phyloP scores from a whole-genome alignment of 2,888 invertebrate species.

The Drosophila falleni region DNA sequence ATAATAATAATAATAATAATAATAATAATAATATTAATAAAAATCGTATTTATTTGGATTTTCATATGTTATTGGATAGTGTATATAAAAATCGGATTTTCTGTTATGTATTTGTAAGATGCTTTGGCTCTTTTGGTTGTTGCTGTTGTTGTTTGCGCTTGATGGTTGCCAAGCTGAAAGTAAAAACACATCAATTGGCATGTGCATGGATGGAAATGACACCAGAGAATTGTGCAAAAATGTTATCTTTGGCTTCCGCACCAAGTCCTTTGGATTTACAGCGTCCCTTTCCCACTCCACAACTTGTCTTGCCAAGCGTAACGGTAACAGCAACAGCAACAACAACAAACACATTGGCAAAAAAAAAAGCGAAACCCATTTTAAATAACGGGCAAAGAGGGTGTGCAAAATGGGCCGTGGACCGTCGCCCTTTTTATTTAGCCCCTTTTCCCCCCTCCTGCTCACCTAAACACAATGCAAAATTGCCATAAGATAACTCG shows the following conservation, averaged over 20 bases:
- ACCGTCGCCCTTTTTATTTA: constrained; percentile 52
- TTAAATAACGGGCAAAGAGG: constrained; percentile 70
- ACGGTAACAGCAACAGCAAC: constrained; percentile 43
- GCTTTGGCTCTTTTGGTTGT: constrained; percentile 13
- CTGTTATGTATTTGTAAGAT: background rate
- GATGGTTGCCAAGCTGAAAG: constrained; percentile 65
- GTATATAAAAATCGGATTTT: constrained; percentile 7
- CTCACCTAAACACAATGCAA: constrained; percentile 35
- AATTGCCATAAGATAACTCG: constrained; percentile 81
- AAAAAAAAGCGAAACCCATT: constrained; percentile 70
- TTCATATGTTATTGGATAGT: background rate
- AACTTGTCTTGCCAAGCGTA: constrained; percentile 53
- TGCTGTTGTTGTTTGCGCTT: constrained; percentile 10
- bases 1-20: too few relatives aligned
- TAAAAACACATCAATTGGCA: constrained; percentile 84
- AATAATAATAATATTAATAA: too few relatives aligned
- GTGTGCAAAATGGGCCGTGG: constrained; percentile 78
- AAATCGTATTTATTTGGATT: background rate
- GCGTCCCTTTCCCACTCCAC: constrained; percentile 20
- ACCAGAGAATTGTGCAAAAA: constrained; percentile 83
- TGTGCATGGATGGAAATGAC: constrained; percentile 84
- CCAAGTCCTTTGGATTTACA: constrained; percentile 79
- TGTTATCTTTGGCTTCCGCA: constrained; percentile 85
- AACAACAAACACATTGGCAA: constrained; percentile 45
- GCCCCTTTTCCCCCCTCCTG: background rate